These are phyloP conservation scores for Odontomyia ornata DNA, from an alignment of 2,888 invertebrate species.

Conservation along the genomic window DNA sequence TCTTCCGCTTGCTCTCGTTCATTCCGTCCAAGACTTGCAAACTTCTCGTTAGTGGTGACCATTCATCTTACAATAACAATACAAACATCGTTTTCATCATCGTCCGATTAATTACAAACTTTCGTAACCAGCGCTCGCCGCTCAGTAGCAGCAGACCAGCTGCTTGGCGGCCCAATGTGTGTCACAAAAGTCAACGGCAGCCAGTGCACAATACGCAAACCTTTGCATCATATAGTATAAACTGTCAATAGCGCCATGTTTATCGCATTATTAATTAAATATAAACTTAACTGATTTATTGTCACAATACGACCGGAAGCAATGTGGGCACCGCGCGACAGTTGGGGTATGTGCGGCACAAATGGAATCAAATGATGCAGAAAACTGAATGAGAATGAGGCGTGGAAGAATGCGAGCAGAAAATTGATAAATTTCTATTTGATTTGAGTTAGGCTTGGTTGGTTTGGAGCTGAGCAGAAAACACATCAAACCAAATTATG, in stretches of 20 bases:
- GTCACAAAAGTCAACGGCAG: too few relatives aligned
- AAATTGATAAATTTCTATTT: neutral
- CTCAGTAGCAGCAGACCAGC: neutral
- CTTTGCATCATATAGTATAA: too few relatives aligned
- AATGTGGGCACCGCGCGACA: neutral
- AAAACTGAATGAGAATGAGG: neutral
- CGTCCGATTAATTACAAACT: slow-evolving; percentile 26
- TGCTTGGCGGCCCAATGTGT: too few relatives aligned
- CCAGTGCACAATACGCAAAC: too few relatives aligned
- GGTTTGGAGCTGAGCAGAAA: neutral
- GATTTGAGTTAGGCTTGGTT: neutral
- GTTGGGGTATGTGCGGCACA: neutral
- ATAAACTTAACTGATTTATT: neutral
- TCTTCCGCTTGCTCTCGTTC: slow-evolving; percentile 26
- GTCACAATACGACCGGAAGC: neutral
- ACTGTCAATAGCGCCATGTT: too few relatives aligned
- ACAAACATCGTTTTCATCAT: neutral
- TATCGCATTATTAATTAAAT: too few relatives aligned
- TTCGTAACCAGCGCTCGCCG: neutral
- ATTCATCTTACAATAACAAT: neutral
- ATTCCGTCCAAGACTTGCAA: slow-evolving; percentile 13
- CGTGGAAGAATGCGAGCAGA: slow-evolving; percentile 3
- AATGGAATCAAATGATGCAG: neutral
- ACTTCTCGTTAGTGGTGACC: neutral
- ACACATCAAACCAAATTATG: neutral